Evolutionary conservation across 1,140 invertebrate species (phyloP).

Genomic region (Hetaerina americana): DNA sequence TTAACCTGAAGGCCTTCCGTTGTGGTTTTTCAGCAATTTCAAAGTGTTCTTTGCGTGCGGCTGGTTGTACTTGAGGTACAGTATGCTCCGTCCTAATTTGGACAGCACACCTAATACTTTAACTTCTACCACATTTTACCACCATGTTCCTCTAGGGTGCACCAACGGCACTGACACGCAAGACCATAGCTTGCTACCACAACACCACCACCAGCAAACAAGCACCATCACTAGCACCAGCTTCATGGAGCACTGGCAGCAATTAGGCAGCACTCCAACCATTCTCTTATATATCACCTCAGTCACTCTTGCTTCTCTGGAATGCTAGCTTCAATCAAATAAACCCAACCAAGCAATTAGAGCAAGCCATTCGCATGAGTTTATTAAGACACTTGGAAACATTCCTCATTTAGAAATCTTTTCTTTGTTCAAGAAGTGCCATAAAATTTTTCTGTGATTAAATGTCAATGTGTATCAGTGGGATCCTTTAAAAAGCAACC

Average conservation of each 20-base stretch:
- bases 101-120: background rate
- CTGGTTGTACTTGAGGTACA: conserved; percentile 66
- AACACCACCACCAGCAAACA: background rate
- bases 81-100: conserved; percentile 9
- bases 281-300: background rate
- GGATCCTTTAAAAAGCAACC: too few relatives aligned
- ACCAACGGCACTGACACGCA: background rate
- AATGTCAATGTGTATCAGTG: too few relatives aligned
- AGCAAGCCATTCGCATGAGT: background rate
- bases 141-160: background rate
- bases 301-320: background rate
- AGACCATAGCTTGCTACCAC: background rate
- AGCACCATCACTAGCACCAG: background rate
- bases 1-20: conserved; percentile 15
- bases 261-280: background rate
- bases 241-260: background rate
- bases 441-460: background rate
- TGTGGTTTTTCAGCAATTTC: conserved; percentile 48
- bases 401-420: background rate
- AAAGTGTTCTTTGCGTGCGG: conserved; percentile 61
- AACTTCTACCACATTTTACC: background rate
- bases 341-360: background rate
- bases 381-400: background rate
- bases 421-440: too few relatives aligned
- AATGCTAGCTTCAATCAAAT: background rate